Evolutionary conservation across 2,113 vertebrate genomes (phyloP).

Genomic region (Saccopteryx bilineata): DNA sequence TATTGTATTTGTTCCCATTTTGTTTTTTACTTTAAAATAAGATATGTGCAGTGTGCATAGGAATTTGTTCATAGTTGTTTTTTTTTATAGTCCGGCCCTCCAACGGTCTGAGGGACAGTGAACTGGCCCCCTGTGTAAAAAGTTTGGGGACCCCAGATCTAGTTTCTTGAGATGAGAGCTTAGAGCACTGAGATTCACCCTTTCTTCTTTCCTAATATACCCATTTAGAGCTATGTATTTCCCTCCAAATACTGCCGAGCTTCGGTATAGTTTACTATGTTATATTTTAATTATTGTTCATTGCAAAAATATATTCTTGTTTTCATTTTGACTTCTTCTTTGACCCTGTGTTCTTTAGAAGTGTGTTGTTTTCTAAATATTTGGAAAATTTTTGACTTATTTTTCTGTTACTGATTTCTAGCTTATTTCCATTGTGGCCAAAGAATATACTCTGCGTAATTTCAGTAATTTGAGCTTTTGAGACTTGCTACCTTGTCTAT

Average conservation of each 20-base stretch:
- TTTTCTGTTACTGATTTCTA: slow-evolving; percentile 9
- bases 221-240: background rate
- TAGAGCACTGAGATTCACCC: background rate
- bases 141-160: too few species aligned
- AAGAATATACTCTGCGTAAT: background rate
- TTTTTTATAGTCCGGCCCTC: too few species aligned
- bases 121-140: too few species aligned
- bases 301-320: background rate
- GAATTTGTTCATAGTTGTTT: too few species aligned
- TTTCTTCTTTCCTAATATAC: background rate
- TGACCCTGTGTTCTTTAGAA: background rate
- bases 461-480: background rate
- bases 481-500: background rate
- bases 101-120: too few species aligned
- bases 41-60: too few species aligned
- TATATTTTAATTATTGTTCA: background rate
- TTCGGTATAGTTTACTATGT: background rate
- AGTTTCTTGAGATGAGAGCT: background rate
- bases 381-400: background rate
- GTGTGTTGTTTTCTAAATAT: background rate
- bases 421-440: background rate
- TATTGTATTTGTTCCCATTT: too few species aligned
- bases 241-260: background rate
- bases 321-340: slow-evolving; percentile 17
- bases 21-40: too few species aligned